These are phyloP conservation scores for Myathropa florea DNA, from an alignment of 2,888 invertebrate species.

Conservation along the genomic window DNA sequence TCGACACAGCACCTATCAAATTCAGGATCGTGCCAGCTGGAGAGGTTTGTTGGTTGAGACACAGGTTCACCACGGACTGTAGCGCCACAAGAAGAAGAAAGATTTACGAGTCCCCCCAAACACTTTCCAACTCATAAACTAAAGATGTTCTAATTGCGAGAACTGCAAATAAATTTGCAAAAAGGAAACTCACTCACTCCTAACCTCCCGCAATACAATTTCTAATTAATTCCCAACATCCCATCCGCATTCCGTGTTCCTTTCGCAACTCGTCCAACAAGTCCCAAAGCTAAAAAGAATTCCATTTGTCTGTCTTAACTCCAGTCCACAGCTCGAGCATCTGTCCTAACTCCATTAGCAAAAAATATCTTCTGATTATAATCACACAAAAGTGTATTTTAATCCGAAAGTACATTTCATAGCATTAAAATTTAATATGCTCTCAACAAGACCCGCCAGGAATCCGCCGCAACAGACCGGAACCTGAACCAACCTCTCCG, in stretches of 20 bases:
- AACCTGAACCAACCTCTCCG: not conserved
- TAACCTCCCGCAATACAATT: constrained; percentile 12
- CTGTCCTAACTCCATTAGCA: constrained; percentile 69
- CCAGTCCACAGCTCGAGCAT: constrained; percentile 1
- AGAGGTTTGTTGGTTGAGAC: too few relatives aligned
- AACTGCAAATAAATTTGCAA: not conserved
- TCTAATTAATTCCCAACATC: constrained; percentile 34
- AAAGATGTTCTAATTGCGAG: not conserved
- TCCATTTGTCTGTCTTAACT: constrained; percentile 55
- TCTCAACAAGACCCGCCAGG: constrained; percentile 61
- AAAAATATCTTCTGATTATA: constrained; percentile 70
- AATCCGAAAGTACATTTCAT: constrained; percentile 67
- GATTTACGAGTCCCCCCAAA: too few relatives aligned
- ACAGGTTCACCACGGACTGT: too few relatives aligned
- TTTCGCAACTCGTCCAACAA: not conserved
- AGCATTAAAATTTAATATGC: constrained; percentile 70
- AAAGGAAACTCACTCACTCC: not conserved
- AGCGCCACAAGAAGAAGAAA: too few relatives aligned
- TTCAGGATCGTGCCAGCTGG: too few relatives aligned
- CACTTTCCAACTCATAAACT: too few relatives aligned
- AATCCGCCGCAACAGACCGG: not conserved
- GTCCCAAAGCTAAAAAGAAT: constrained; percentile 27
- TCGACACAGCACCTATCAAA: too few relatives aligned
- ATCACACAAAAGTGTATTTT: constrained; percentile 71
- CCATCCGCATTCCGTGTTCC: not conserved